Evolutionary conservation across 1,140 invertebrate species (phyloP).

Genomic region (Penaeus chinensis): DNA sequence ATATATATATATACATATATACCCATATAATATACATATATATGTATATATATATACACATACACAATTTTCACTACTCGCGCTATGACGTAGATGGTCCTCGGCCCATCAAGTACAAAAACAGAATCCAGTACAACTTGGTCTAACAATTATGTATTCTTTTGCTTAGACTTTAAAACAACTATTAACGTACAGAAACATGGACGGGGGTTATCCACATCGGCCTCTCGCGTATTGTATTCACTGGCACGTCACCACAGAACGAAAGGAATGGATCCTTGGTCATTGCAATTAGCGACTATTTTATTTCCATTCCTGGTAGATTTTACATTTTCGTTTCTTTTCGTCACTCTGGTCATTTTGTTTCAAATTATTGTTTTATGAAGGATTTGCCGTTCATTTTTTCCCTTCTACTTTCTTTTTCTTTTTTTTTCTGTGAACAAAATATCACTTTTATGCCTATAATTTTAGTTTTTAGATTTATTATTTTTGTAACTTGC

Average conservation of each 20-base stretch:
- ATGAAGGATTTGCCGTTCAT: neutral
- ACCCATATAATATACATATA: constrained; percentile 17
- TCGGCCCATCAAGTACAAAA: constrained; percentile 42
- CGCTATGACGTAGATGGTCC: neutral
- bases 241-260: neutral
- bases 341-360: constrained; percentile 5
- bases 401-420: neutral
- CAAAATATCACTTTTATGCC: neutral
- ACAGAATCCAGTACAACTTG: constrained; percentile 22
- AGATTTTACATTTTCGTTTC: neutral
- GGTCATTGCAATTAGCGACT: neutral
- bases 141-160: constrained; percentile 34
- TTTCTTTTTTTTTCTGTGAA: neutral
- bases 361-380: neutral
- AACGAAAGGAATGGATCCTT: neutral
- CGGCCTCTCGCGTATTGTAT: neutral
- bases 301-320: neutral
- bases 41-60: constrained; percentile 4
- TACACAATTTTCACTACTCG: neutral
- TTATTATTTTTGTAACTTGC: too few species aligned
- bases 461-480: neutral
- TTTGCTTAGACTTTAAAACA: constrained; percentile 45
- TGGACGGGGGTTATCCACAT: constrained; percentile 58
- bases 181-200: constrained; percentile 52
- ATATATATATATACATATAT: constrained; percentile 18